These are phyloP conservation scores for Torymus texanus DNA, from an alignment of 2,888 invertebrate genomes.

Conservation along the genomic window DNA sequence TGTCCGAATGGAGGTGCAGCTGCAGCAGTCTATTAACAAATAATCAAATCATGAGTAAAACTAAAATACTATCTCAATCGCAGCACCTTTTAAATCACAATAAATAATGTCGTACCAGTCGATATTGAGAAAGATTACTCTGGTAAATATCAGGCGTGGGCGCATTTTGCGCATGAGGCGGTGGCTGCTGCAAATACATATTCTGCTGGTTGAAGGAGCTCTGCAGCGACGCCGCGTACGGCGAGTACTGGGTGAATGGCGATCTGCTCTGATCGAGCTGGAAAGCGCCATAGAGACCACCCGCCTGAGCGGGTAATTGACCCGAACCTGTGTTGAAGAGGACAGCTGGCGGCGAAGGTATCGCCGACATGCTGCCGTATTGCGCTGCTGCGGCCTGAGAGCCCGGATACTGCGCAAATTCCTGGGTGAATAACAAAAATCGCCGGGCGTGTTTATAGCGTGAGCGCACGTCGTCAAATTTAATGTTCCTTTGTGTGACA, in stretches of 20 bases:
- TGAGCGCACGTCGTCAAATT: slow-evolving; percentile 4
- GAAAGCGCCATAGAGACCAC: slow-evolving; percentile 89
- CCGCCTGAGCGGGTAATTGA: slow-evolving; percentile 81
- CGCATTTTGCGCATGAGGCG: slow-evolving; percentile 77
- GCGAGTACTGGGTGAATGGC: slow-evolving; percentile 86
- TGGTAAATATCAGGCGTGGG: slow-evolving; percentile 84
- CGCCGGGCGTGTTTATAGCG: background rate
- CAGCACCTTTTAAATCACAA: background rate
- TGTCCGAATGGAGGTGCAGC: slow-evolving; percentile 85
- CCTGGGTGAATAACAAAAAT: slow-evolving; percentile 31
- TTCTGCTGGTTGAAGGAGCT: slow-evolving; percentile 77
- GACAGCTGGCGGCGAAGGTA: slow-evolving; percentile 90
- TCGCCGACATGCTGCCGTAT: slow-evolving; percentile 87
- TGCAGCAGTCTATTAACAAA: slow-evolving; percentile 67
- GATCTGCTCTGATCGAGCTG: slow-evolving; percentile 85
- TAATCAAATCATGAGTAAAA: too few relatives aligned
- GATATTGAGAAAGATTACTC: slow-evolving; percentile 79
- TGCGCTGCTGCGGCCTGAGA: slow-evolving; percentile 76
- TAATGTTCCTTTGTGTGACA: background rate
- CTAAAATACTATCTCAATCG: too few relatives aligned
- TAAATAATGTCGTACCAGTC: slow-evolving; percentile 73
- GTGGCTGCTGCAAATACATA: slow-evolving; percentile 75
- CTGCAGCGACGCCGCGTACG: slow-evolving; percentile 81
- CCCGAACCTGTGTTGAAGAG: slow-evolving; percentile 85
- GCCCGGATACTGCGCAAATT: slow-evolving; percentile 68